These are phyloP conservation scores for Myiagra hebetior DNA, from an alignment of 2,113 vertebrate species.

Conservation along the genomic window DNA sequence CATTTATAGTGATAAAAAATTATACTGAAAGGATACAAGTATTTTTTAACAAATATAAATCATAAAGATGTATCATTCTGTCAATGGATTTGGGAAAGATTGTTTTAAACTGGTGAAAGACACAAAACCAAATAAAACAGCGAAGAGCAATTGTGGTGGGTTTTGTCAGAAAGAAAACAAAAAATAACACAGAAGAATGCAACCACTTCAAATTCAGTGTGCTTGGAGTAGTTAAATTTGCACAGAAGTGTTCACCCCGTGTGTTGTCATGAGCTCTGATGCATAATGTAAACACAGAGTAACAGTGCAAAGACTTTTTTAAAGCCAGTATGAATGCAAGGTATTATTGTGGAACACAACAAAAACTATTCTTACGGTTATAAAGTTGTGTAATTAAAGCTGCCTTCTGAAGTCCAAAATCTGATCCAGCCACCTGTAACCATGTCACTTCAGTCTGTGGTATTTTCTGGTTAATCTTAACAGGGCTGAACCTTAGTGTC, in stretches of 20 bases:
- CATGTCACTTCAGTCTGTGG: not conserved
- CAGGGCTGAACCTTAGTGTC: not conserved
- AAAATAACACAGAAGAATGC: not conserved
- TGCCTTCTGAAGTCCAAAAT: not conserved
- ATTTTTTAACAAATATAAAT: not conserved
- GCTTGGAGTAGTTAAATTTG: not conserved
- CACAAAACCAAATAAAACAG: not conserved
- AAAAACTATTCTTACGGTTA: not conserved
- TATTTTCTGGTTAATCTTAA: not conserved
- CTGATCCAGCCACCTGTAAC: not conserved
- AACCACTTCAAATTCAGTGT: not conserved
- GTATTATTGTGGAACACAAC: not conserved
- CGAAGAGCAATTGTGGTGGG: not conserved
- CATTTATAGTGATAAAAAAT: constrained; percentile 8
- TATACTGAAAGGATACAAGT: not conserved
- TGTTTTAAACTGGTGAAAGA: not conserved
- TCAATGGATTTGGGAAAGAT: not conserved
- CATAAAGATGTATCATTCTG: not conserved
- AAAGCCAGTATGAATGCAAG: not conserved
- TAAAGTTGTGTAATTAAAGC: not conserved
- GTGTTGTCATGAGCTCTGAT: not conserved
- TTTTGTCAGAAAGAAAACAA: not conserved
- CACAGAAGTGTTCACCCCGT: not conserved
- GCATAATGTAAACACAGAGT: not conserved
- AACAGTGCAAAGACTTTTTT: not conserved